phyloP scores from a whole-genome alignment of 2,888 invertebrate species.

The Luperina nickerlii region DNA sequence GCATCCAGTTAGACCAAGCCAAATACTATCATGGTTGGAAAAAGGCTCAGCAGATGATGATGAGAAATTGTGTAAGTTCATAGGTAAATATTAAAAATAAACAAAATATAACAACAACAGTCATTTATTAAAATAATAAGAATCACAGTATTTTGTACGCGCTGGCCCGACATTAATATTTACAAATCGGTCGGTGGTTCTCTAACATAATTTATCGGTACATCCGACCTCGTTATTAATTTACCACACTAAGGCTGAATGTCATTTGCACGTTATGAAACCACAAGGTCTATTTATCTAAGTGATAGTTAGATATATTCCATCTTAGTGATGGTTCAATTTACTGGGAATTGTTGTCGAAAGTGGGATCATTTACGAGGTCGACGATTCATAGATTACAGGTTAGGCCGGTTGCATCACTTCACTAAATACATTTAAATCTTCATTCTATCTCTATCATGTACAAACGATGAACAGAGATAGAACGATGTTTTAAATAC shows the following conservation, averaged over 20 bases:
- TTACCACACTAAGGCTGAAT: neutral
- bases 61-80: neutral
- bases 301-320: neutral
- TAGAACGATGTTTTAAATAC: neutral
- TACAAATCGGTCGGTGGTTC: slow-evolving; percentile 19
- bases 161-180: slow-evolving; percentile 28
- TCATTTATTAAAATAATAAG: slow-evolving; percentile 26
- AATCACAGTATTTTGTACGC: slow-evolving; percentile 47
- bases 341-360: neutral
- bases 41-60: neutral
- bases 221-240: neutral
- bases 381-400: neutral
- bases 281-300: neutral
- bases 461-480: neutral
- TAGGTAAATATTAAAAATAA: neutral
- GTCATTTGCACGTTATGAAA: neutral
- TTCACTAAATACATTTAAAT: neutral
- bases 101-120: slow-evolving; percentile 8
- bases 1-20: neutral
- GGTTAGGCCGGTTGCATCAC: neutral
- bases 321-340: neutral
- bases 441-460: neutral
- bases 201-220: neutral
- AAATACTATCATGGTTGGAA: neutral
- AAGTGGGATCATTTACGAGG: neutral